These are phyloP conservation scores for Unio delphinus DNA, from an alignment of 2,888 invertebrate genomes.

Conservation along the genomic window DNA sequence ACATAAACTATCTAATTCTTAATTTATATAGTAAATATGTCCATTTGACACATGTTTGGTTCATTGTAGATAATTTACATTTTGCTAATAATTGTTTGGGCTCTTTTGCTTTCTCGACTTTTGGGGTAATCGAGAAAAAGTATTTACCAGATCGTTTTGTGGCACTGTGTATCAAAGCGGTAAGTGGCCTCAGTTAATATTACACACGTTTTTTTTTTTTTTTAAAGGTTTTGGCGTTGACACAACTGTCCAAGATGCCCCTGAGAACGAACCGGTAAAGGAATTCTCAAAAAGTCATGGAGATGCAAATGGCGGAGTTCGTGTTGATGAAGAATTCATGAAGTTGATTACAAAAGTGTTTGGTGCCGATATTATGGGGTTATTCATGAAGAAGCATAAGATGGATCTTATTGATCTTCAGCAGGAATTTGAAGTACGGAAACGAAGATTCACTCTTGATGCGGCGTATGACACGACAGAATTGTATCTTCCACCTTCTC, in stretches of 20 bases:
- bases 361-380: slow-evolving; percentile 38
- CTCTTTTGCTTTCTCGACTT: no score
- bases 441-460: slow-evolving; percentile 34
- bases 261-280: slow-evolving; percentile 24
- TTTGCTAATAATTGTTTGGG: no score
- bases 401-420: slow-evolving; percentile 34
- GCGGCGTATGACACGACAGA: slow-evolving; percentile 13
- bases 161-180: no score
- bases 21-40: no score
- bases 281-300: slow-evolving; percentile 37
- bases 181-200: no score
- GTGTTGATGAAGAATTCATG: slow-evolving; percentile 40
- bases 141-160: no score
- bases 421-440: slow-evolving; percentile 46
- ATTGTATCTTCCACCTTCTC: slow-evolving; percentile 19
- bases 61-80: no score
- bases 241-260: slow-evolving; percentile 36
- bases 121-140: no score
- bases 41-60: no score
- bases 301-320: slow-evolving; percentile 31
- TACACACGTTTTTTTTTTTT: not conserved
- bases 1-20: no score
- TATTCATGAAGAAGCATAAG: slow-evolving; percentile 35
- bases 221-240: slow-evolving; percentile 25
- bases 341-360: slow-evolving; percentile 37